Evolutionary conservation across 92 coral and sea anemone genomes (phyloP), one percentile per base, ranked within the genome.

Genomic region (Ricordea florida): DNA sequence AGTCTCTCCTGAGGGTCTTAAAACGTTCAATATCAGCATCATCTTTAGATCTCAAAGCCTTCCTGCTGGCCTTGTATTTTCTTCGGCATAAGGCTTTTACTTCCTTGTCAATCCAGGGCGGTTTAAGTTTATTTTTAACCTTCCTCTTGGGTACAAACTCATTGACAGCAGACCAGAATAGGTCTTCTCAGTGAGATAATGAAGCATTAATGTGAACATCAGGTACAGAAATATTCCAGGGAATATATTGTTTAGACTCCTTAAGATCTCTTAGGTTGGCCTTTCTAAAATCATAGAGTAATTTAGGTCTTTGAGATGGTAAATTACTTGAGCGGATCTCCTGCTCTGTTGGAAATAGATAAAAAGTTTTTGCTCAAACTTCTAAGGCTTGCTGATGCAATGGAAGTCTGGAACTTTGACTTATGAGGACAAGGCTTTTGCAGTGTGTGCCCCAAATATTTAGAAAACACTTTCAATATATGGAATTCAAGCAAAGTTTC

Each of bases 71-170:
- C 21, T 59, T 44, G 14, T 74, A 57, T 31, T 74, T 74, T 47
- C 34, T 53, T 17, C 72, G 34, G 40, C 81, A 74, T 2, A 74
- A 28, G 20, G 10, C 31, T 46, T 74, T 74, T 25, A 74, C 81
- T 30, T 74, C 47, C 28, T 40, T 36, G 55, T 74, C 81, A 44
- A 74, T 60, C 72, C 61, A 61, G 10, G 72, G 72, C 10, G 81
- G 73, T 22, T 27, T 42, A 0, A 38, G 33, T 47, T 74, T 59
- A 22, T 60, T 58, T 5, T 43, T 42, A 23, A 22, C 22, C 15
- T 60, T 60, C 34, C 46, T 38, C 13, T 24, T 62, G 8, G 82
- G 64, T 21, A 76, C 46, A 11, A 49, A 49, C 27, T 49, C 25
- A 11, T 49, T 21, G 11, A 49, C 2, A 21, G n/a, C n/a, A n/a